Evolutionary conservation across 2,888 invertebrate genomes (phyloP).

Genomic region (Tetropium fuscum): DNA sequence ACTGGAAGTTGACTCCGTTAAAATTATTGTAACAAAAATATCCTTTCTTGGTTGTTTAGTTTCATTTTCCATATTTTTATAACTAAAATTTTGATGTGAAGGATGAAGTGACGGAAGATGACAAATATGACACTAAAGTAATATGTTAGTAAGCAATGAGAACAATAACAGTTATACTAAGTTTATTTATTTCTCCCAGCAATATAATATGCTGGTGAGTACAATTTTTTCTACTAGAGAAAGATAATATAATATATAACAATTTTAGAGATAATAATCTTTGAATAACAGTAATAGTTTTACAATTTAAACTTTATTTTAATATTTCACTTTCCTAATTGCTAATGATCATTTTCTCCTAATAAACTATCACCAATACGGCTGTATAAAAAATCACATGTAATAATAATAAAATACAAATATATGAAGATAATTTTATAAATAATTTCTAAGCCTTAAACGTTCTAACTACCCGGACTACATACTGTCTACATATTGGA

Average conservation of each 20-base stretch:
- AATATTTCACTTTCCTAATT: slow-evolving; percentile 9
- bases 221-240: neutral
- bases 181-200: neutral
- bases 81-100: slow-evolving; percentile 19
- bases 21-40: slow-evolving; percentile 57
- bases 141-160: neutral
- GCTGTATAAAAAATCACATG: slow-evolving; percentile 40
- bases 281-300: slow-evolving; percentile 25
- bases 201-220: neutral
- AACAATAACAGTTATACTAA: neutral
- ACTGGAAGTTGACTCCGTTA: slow-evolving; percentile 61
- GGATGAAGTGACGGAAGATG: slow-evolving; percentile 20
- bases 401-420: slow-evolving; percentile 19
- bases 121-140: neutral
- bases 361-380: slow-evolving; percentile 35
- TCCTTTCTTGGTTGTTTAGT: slow-evolving; percentile 39
- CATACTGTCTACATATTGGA: slow-evolving; percentile 93
- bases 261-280: slow-evolving; percentile 29
- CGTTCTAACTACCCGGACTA: slow-evolving; percentile 88
- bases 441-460: slow-evolving; percentile 78
- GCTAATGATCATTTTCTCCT: slow-evolving; percentile 15
- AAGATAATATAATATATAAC: slow-evolving; percentile 22
- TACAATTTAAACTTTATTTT: slow-evolving; percentile 18
- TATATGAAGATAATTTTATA: slow-evolving; percentile 2
- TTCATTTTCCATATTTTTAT: slow-evolving; percentile 35